These are phyloP conservation scores for Thunnus thynnus DNA, from an alignment of 2,113 vertebrate species.

Conservation along the genomic window DNA sequence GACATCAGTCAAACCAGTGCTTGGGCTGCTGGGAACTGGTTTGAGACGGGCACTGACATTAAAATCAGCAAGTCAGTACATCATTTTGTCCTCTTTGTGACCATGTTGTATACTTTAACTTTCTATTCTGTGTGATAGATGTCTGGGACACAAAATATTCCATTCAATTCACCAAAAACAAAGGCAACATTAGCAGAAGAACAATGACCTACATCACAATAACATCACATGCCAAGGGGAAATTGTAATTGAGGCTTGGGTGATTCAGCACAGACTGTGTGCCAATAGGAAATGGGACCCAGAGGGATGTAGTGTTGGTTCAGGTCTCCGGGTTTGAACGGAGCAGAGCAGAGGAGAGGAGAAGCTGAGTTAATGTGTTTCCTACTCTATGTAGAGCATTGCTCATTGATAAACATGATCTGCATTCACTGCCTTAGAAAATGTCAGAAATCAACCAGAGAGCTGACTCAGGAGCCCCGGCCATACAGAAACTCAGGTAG, in stretches of 20 bases:
- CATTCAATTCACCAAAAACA: not conserved
- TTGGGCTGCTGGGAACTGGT: not conserved
- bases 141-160: not conserved
- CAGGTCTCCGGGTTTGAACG: slow-evolving; percentile 49
- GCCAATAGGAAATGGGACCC: slow-evolving; percentile 52
- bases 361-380: slow-evolving; percentile 55
- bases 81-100: not conserved
- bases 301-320: slow-evolving; percentile 55
- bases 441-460: slow-evolving; percentile 53
- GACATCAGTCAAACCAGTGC: not conserved
- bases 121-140: not conserved
- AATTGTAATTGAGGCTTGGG: slow-evolving; percentile 49
- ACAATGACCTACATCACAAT: slow-evolving; percentile 47
- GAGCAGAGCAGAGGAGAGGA: slow-evolving; percentile 1
- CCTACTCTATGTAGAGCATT: slow-evolving; percentile 40
- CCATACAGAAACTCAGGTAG: slow-evolving; percentile 53
- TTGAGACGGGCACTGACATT: not conserved
- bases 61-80: not conserved
- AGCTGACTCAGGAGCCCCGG: slow-evolving; percentile 56
- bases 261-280: slow-evolving; percentile 52
- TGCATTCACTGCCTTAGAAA: slow-evolving; percentile 61
- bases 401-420: slow-evolving; percentile 72
- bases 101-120: not conserved
- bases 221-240: slow-evolving; percentile 18
- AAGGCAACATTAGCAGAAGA: slow-evolving; percentile 35